Conservation (phyloP, 2,888 invertebrate genomes). For the Luffia ferchaultella region DNA sequence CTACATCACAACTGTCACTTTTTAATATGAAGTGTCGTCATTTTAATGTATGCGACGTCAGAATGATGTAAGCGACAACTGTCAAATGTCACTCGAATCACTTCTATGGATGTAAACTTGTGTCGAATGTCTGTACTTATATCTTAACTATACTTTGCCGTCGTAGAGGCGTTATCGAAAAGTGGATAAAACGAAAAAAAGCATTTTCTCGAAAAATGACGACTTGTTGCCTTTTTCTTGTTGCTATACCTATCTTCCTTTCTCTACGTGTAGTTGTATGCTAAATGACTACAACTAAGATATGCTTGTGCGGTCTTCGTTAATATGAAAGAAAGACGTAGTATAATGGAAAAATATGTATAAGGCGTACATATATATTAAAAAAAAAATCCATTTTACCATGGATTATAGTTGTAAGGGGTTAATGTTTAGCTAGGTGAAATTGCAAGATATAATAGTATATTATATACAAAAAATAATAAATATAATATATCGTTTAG, state of each 20-base stretch:
- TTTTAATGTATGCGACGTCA: too few species aligned
- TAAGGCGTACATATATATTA: neutral
- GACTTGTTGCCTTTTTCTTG: slow-evolving; percentile 39
- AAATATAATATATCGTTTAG: slow-evolving; percentile 36
- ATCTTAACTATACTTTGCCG: neutral
- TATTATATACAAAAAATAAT: slow-evolving; percentile 42
- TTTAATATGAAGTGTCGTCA: too few species aligned
- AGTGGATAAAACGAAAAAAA: neutral
- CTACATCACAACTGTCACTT: too few species aligned
- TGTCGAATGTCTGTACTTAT: too few species aligned
- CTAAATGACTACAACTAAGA: slow-evolving; percentile 14
- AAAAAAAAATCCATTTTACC: neutral
- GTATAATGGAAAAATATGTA: neutral
- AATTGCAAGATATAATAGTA: slow-evolving; percentile 45
- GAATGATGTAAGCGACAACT: too few species aligned
- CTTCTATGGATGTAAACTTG: too few species aligned
- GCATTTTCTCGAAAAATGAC: slow-evolving; percentile 15
- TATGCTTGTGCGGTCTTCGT: neutral
- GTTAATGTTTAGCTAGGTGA: slow-evolving; percentile 39
- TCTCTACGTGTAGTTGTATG: slow-evolving; percentile 27
- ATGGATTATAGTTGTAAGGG: neutral
- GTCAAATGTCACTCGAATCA: too few species aligned
- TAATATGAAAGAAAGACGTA: neutral
- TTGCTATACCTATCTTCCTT: slow-evolving; percentile 39
- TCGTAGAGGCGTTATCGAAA: neutral